These are phyloP conservation scores for Tenthredo mesomela DNA, from an alignment of 2,888 invertebrate genomes.

Conservation along the genomic window DNA sequence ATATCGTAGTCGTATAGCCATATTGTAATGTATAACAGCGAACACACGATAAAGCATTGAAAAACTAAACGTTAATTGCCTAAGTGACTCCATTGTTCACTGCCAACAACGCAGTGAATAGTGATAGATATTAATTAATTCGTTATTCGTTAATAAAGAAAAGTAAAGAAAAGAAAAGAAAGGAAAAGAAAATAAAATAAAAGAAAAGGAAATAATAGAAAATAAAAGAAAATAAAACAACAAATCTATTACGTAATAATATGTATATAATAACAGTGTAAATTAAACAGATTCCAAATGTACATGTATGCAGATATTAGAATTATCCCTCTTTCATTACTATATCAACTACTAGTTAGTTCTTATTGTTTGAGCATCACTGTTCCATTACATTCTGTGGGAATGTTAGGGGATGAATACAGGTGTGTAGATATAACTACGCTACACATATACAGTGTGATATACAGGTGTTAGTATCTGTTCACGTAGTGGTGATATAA, in stretches of 20 bases:
- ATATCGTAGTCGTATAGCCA: slow-evolving; percentile 60
- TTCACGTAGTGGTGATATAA: slow-evolving; percentile 59
- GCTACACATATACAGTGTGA: slow-evolving; percentile 56
- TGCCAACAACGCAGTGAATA: slow-evolving; percentile 21
- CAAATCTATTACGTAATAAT: slow-evolving; percentile 56
- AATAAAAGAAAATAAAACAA: background rate
- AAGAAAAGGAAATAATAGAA: background rate
- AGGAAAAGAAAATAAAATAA: background rate
- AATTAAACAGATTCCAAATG: slow-evolving; percentile 72
- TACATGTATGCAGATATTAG: slow-evolving; percentile 71
- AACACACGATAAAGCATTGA: slow-evolving; percentile 24
- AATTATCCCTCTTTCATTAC: background rate
- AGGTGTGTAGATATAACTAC: slow-evolving; percentile 54
- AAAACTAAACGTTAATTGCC: slow-evolving; percentile 30
- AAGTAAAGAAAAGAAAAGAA: background rate
- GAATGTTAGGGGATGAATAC: slow-evolving; percentile 7
- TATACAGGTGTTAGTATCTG: slow-evolving; percentile 58
- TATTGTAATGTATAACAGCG: slow-evolving; percentile 25
- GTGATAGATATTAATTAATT: slow-evolving; percentile 44
- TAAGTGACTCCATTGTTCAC: slow-evolving; percentile 49
- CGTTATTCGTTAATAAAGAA: slow-evolving; percentile 3
- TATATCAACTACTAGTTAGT: background rate
- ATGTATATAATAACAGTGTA: slow-evolving; percentile 72
- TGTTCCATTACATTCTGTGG: background rate
- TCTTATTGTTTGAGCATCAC: slow-evolving; percentile 45